These are phyloP conservation scores for Coluber constrictor DNA, from an alignment of 2,797 vertebrate genomes.

Conservation along the genomic window DNA sequence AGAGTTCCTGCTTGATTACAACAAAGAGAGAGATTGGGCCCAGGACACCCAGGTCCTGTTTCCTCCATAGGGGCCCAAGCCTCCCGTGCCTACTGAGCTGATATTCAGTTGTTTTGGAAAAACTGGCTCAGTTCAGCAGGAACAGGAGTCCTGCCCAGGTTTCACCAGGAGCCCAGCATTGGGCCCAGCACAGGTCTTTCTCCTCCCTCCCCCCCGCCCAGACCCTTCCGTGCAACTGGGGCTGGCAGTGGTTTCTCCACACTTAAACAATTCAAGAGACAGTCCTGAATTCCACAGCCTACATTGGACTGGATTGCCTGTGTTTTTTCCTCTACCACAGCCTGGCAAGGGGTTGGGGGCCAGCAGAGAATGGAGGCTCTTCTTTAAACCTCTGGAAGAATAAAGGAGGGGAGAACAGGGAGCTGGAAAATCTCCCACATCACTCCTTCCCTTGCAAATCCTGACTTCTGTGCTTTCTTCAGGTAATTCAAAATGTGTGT, in stretches of 20 bases:
- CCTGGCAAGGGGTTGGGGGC: accelerated
- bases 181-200: neutral
- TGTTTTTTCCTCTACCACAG: neutral
- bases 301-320: neutral
- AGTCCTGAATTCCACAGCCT: neutral
- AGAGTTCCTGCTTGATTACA: neutral
- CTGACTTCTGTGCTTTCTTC: neutral
- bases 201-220: neutral
- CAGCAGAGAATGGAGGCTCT: neutral
- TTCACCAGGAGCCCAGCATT: neutral
- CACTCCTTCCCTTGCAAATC: neutral
- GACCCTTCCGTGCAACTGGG: neutral
- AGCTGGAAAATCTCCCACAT: neutral
- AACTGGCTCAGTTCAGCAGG: slow-evolving; percentile 92
- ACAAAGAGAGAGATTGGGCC: neutral
- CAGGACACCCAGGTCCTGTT: slow-evolving; percentile 24
- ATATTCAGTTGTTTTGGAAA: slow-evolving; percentile 87
- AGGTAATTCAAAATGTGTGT: too few species aligned
- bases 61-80: slow-evolving; percentile 69
- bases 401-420: neutral
- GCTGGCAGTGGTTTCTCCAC: neutral
- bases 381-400: neutral
- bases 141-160: slow-evolving; percentile 76
- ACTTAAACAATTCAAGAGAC: neutral
- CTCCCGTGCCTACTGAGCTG: slow-evolving; percentile 98